phyloP scores from a whole-genome alignment of 2,797 vertebrate species.

The Sebastes steindachneri region DNA sequence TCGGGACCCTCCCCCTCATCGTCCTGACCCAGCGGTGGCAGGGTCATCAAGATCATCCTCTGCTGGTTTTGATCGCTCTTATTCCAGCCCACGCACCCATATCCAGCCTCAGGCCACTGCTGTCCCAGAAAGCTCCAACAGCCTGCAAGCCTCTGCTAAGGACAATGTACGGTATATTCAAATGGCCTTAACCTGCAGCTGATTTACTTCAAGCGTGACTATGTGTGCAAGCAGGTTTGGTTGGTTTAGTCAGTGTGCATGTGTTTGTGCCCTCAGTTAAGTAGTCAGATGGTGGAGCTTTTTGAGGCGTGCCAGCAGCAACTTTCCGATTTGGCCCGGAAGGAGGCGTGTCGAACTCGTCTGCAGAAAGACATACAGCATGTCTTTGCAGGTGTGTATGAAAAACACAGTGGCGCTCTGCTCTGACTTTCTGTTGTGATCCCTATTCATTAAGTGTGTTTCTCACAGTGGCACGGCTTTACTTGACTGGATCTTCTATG shows the following conservation, averaged over 20 bases:
- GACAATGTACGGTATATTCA: constrained; percentile 85
- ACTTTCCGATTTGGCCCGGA: constrained; percentile 87
- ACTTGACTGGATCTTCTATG: constrained; percentile 94
- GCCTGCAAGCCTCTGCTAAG: constrained; percentile 71
- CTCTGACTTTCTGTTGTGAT: background rate
- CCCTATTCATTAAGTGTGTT: background rate
- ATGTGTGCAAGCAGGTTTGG: background rate
- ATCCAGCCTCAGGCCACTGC: constrained; percentile 58
- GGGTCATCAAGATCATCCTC: constrained; percentile 61
- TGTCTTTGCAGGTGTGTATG: constrained; percentile 87
- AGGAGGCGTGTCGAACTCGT: constrained; percentile 88
- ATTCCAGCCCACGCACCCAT: background rate
- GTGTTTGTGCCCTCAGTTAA: constrained; percentile 85
- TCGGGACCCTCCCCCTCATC: constrained; percentile 28
- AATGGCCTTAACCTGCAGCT: background rate
- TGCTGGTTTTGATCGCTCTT: constrained; percentile 24
- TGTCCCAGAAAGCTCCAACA: constrained; percentile 53
- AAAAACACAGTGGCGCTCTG: background rate
- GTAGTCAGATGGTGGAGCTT: constrained; percentile 90
- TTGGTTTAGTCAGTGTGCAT: constrained; percentile 3
- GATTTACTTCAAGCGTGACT: background rate
- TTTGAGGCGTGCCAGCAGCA: constrained; percentile 91
- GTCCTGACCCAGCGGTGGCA: constrained; percentile 73
- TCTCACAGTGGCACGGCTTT: constrained; percentile 86
- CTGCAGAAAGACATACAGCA: constrained; percentile 91